A percentile compares a stretch with the other conserved stretches of the same genome.
Conservation (phyloP, 2,113 vertebrate species). For the Silurus glanis region DNA sequence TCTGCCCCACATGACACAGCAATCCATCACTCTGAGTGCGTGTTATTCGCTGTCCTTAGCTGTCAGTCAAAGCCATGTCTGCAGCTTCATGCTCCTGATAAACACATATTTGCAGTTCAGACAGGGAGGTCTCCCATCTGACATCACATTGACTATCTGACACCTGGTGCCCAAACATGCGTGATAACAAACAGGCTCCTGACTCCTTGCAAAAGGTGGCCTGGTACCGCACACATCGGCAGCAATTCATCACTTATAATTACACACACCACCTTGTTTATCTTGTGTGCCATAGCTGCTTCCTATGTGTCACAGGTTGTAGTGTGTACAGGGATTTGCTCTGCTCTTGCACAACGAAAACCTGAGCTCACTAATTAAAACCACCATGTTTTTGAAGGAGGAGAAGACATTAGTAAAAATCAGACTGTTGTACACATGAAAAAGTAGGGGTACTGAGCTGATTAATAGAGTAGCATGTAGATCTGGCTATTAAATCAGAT, state of each 20-base stretch:
- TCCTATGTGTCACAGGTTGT: not conserved
- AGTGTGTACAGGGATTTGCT: not conserved
- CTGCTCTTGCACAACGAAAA: not conserved
- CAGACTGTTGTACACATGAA: not conserved
- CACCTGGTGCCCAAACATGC: slow-evolving; percentile 13
- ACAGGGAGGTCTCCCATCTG: slow-evolving; percentile 14
- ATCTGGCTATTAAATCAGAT: not conserved
- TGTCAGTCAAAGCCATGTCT: slow-evolving; percentile 4
- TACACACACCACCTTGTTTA: slow-evolving; percentile 1
- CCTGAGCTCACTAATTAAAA: not conserved
- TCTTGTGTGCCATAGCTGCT: not conserved
- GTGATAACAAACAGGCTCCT: slow-evolving; percentile 21
- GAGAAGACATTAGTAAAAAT: not conserved
- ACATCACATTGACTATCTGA: slow-evolving; percentile 28
- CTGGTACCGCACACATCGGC: slow-evolving; percentile 4
- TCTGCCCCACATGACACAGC: not conserved
- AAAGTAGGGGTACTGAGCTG: not conserved
- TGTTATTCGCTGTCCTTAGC: slow-evolving; percentile 23
- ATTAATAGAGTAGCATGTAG: not conserved
- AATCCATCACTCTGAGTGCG: slow-evolving; percentile 27
- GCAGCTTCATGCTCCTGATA: not conserved
- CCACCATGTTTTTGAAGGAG: not conserved
- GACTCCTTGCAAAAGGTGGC: slow-evolving; percentile 11
- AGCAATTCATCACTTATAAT: not conserved
- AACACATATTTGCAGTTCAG: slow-evolving; percentile 12